Evolutionary conservation across 2,888 invertebrate species (phyloP).

Genomic region (Scotopteryx bipunctaria): DNA sequence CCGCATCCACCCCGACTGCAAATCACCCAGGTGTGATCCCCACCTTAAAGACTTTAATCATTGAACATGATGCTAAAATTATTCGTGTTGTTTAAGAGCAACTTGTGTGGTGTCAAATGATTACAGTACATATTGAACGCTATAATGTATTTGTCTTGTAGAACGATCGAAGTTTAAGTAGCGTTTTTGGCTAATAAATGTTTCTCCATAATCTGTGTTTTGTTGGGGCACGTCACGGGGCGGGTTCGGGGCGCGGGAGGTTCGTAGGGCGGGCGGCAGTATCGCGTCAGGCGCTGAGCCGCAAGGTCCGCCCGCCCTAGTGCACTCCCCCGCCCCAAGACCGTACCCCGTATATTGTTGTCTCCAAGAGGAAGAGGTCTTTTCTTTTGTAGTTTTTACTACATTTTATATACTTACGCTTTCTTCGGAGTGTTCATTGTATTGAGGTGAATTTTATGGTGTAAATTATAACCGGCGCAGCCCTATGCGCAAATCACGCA

Average conservation of each 20-base stretch:
- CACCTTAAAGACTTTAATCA: conserved; percentile 36
- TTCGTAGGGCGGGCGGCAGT: conserved; percentile 70
- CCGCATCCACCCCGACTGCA: conserved; percentile 66
- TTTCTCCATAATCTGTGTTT: conserved; percentile 76
- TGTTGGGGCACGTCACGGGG: conserved; percentile 65
- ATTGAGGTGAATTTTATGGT: conserved; percentile 56
- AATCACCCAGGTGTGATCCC: conserved; percentile 78
- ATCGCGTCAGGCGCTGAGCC: conserved; percentile 77
- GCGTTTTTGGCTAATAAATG: conserved; percentile 78
- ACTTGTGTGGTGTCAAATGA: conserved; percentile 17
- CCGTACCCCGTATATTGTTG: conserved; percentile 34
- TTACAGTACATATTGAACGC: conserved; percentile 25
- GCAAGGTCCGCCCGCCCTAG: conserved; percentile 66
- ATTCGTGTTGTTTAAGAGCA: conserved; percentile 21
- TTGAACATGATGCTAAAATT: conserved; percentile 32
- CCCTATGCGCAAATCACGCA: conserved; percentile 76
- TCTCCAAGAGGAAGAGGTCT: conserved; percentile 23
- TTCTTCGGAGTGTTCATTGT: conserved; percentile 17
- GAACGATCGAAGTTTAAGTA: conserved; percentile 69
- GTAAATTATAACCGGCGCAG: conserved; percentile 67
- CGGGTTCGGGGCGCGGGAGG: conserved; percentile 54
- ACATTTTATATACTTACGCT: conserved; percentile 23
- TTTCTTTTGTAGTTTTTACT: conserved; percentile 17
- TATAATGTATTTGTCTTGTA: conserved; percentile 57
- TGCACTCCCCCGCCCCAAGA: conserved; percentile 49